phyloP scores from a whole-genome alignment of 2,113 vertebrate species.

The Phalacrocorax aristotelis region DNA sequence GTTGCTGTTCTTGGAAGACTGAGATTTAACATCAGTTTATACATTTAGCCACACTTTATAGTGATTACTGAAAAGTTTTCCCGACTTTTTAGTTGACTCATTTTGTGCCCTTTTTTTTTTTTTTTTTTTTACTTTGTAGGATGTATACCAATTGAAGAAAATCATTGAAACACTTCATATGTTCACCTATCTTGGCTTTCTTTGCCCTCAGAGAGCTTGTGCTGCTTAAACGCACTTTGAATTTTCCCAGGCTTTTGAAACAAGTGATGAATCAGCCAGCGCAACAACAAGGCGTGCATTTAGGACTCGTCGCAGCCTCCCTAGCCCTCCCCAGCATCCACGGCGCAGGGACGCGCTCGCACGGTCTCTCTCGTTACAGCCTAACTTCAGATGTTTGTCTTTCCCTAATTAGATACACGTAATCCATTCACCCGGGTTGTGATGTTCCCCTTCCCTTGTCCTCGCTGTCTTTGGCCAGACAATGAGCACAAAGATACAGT shows the following conservation, averaged over 20 bases:
- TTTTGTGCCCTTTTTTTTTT: not conserved
- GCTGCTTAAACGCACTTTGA: not conserved
- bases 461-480: constrained; percentile 71
- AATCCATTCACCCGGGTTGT: constrained; percentile 42
- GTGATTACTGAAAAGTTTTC: not conserved
- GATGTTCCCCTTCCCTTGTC: constrained; percentile 63
- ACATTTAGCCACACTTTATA: not conserved
- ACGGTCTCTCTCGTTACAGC: not conserved
- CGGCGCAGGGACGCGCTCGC: not conserved
- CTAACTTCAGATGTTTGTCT: constrained; percentile 19
- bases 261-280: not conserved
- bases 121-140: not conserved
- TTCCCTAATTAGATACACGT: constrained; percentile 62
- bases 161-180: not conserved
- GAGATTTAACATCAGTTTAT: not conserved
- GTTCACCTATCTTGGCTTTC: not conserved
- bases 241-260: constrained; percentile 9
- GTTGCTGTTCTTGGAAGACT: not conserved
- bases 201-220: not conserved
- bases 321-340: not conserved
- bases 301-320: not conserved
- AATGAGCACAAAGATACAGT: constrained; percentile 84
- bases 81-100: not conserved
- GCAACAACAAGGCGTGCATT: not conserved
- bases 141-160: not conserved